Conservation (phyloP, 2,113 vertebrate species). For the Amazona guildingii region DNA sequence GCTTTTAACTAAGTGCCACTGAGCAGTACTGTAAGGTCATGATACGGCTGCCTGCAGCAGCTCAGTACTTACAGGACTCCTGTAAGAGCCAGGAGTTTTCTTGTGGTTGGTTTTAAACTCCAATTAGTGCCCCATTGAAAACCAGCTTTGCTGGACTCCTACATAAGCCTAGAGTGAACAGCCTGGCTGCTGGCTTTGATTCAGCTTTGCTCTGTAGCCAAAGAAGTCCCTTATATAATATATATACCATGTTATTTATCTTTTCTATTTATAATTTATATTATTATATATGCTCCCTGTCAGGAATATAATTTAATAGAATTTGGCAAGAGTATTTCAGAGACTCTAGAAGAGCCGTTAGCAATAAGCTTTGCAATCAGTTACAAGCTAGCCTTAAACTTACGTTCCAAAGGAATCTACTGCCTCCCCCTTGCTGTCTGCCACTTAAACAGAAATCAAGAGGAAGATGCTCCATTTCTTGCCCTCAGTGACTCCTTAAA, state of each 20-base stretch:
- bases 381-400: neutral
- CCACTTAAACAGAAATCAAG: neutral
- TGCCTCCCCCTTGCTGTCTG: neutral
- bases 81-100: neutral
- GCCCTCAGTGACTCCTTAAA: neutral
- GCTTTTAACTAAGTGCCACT: neutral
- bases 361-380: neutral
- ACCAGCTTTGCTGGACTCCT: neutral
- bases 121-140: neutral
- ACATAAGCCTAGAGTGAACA: neutral
- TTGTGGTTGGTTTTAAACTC: accelerated
- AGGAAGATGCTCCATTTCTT: neutral
- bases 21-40: no score
- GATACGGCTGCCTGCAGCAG: neutral
- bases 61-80: neutral
- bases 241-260: neutral
- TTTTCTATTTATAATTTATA: neutral
- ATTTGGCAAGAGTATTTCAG: neutral
- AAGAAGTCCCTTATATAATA: neutral
- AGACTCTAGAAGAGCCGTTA: neutral
- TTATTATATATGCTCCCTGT: neutral
- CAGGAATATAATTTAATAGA: neutral
- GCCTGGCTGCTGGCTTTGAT: neutral
- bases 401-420: neutral
- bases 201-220: neutral